Base-by-base conservation (phyloP, 2,797 vertebrate species). In the Eupleurogrammus muticus region DNA sequence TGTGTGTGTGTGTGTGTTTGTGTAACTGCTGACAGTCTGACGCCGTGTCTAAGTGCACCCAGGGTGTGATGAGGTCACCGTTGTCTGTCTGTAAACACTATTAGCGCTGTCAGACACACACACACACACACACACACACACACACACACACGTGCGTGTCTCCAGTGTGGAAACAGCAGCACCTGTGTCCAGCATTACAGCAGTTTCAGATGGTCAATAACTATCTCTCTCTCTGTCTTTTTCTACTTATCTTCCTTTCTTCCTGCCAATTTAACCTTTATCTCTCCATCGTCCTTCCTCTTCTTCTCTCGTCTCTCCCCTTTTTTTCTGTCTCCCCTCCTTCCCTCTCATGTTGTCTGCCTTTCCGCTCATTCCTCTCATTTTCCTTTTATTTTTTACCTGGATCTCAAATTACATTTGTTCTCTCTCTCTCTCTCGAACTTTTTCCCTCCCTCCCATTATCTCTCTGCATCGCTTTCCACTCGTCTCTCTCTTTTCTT, bases 31-130 rank as follows among this genome's bases (percentile, higher is more conserved):
- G 79, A 70, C 52, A 44, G 59, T 59, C 51, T 73, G 68, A 78
- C n/a, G 40, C 60, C 57, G 11, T 17, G 23, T 66, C 57, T 75
- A 75, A 86, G 81, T 69, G 77, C 42, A 66, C 44, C 55, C 70
- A 34, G 49, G 52, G 44, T n/a, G 20, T 55, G 73, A 79, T 84
- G 82, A 80, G 52, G 64, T 82, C 84, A 80, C 73, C 64, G 8
- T 56, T 72, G 75, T 82, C 80, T 66, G 77, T 62, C 75, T 79
- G 64, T 83, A 81, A 81, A 81, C 70, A 69, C 75, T 59, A 35
- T 68, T 65, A 75, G 73, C 20, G 67, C 62, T 75, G 82, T 77
- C 50, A 64, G 2, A 53, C 66, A 23, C 49, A 68, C 72, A 28
- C 50, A 64, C 2, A 53, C 66, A 23, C 67, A 57, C 57, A 52